These are phyloP conservation scores for Megalops cyprinoides DNA, from an alignment of 2,797 vertebrate species.

Conservation along the genomic window DNA sequence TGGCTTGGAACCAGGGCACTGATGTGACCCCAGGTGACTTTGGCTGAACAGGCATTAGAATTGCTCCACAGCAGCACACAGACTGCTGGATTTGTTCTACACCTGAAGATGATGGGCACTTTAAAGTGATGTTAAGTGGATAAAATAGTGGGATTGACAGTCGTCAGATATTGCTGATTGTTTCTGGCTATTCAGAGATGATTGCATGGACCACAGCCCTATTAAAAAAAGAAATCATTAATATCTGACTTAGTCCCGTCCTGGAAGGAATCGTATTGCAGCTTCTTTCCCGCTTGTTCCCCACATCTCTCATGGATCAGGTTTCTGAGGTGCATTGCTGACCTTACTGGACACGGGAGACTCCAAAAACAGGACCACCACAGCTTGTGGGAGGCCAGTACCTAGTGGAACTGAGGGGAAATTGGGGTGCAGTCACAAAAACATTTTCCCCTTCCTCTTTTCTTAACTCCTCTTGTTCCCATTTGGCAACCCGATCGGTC, in stretches of 20 bases:
- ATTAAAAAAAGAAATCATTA: too few relatives aligned
- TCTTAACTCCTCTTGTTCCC: too few relatives aligned
- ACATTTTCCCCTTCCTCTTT: slow-evolving; percentile 10
- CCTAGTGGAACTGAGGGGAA: not conserved
- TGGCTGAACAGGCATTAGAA: not conserved
- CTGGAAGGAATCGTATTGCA: slow-evolving; percentile 29
- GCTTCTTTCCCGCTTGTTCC: slow-evolving; percentile 31
- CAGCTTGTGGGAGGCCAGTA: not conserved
- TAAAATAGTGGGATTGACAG: too few relatives aligned
- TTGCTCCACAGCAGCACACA: not conserved
- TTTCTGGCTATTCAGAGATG: too few relatives aligned
- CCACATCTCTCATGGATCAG: slow-evolving; percentile 28
- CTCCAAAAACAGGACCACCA: not conserved
- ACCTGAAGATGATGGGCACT: not conserved
- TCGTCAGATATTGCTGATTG: too few relatives aligned
- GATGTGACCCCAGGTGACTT: slow-evolving; percentile 17
- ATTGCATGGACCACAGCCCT: too few relatives aligned
- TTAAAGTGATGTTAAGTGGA: not conserved
- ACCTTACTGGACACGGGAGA: slow-evolving; percentile 16
- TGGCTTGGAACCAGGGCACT: slow-evolving; percentile 1
- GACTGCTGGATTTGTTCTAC: not conserved
- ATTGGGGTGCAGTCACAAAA: not conserved
- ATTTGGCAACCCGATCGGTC: not conserved
- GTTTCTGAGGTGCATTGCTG: slow-evolving; percentile 21
- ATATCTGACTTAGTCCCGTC: not conserved